Base-by-base conservation (phyloP, 2,888 invertebrate species). In the Drosophila recens region DNA sequence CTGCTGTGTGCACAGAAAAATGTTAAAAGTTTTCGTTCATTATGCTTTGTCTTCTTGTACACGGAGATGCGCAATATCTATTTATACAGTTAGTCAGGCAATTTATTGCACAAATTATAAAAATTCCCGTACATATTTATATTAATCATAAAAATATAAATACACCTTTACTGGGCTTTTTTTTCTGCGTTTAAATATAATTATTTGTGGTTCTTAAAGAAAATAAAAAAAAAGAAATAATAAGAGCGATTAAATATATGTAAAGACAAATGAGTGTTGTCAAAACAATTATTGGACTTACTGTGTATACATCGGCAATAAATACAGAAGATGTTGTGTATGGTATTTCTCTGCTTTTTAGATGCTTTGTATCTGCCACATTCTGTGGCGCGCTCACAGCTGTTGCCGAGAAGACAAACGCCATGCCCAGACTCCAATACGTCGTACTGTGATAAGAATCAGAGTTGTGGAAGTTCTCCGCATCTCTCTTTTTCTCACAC, bases 371-470 rank as follows among this genome's bases (percentile, higher is more conserved):
- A 40, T 17, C 36, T 72, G 73, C 62, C 65, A 63, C 61, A 40
- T 45, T 65, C 61, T 61, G 66, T 49, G 59, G 62, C 62, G 53
- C 20, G 27, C 33, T 38, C 48, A 53, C 59, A 78, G 79, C 79
- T 75, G 75, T 61, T 68, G 59, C 57, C 36, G 48, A 36, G 33
- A 34, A 43, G 30, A 10, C 34, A 23, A 54, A 45, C 43, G 33
- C 38, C 62, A 43, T 63, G 67, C 13, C 54, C 67, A 49, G 46
- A 38, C 9, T 64, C 8, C 33, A 13, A 46, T 38, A 38, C 42
- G 11, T 33, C 42, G n/a, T 33, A 64, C 42, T 40, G 13, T 73
- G 71, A 73, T 79, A 72, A 67, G 69, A 67, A 46, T 27, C n/a
- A 20, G n/a, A 54, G 17, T 17, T 33, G 10, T 33, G 15, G 11